Evolutionary conservation across 2,113 vertebrate species (phyloP), one percentile per base, ranked within the genome.

Genomic region (Mirza zaza): DNA sequence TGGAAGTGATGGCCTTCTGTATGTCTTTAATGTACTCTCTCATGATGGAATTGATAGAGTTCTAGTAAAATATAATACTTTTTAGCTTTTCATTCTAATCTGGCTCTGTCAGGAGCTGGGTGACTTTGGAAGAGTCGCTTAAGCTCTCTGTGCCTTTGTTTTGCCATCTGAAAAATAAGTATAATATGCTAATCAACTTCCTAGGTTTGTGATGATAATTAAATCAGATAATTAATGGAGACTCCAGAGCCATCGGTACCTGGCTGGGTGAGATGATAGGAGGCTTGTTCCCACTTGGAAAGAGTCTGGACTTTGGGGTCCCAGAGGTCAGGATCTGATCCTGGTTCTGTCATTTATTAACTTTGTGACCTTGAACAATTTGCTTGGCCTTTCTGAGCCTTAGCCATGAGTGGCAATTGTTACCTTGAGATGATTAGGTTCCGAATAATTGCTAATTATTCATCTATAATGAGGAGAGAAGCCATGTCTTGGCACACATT

Each of bases 401-500:
- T 90, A 82, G 34, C 18, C 36, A 8, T 83, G 61, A 32, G 36
- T 79, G 39, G 59, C 67, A 84, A 11, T 67, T 68, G 25, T 86
- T 76, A 88, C 17, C 32, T 20, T 83, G 59, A 91, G 65, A 91
- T 42, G 50, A 80, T 80, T 80, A 92, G 65, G 25, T 57, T 11
- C 85, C 55, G 90, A 83, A 61, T 95, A 81, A 89, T 90, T 67
- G 15, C 68, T 95, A 65, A 90, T 93, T 83, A 91, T 70, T 84
- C 87, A 50, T 73, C 67, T 15, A 15, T 71, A 36, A 52, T 61
- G 61, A 94, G 77, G 89, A 95, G 82, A 76, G 85, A 87, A 89
- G 59, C 32, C 15, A 11, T 63, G 70, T 59, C 52, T 48, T 65
- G 73, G 65, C 42, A 32, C 20, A 52, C 13, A 59, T 21, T 83